A percentile compares a stretch with the other conserved stretches of the same genome.
These are phyloP conservation scores for Mayetiola destructor DNA, from an alignment of 2,888 invertebrate genomes.

Conservation along the genomic window DNA sequence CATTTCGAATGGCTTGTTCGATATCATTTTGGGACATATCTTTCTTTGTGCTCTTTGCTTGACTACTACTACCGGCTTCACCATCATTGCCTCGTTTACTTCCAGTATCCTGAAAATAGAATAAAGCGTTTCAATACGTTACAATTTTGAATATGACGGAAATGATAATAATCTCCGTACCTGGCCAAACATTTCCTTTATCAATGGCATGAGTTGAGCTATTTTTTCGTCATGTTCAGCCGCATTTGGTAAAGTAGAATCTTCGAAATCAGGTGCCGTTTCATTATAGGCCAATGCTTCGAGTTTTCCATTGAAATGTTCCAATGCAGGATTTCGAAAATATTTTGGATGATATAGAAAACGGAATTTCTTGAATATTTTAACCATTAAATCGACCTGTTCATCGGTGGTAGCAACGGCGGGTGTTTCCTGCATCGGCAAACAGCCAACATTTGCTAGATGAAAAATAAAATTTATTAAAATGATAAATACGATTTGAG, in stretches of 20 bases:
- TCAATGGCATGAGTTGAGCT: background rate
- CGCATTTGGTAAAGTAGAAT: conserved; percentile 23
- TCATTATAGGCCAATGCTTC: conserved; percentile 51
- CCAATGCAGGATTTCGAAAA: conserved; percentile 52
- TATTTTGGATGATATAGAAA: conserved; percentile 45
- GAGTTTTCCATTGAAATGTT: conserved; percentile 47
- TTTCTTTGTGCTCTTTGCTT: background rate
- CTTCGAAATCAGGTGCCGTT: conserved; percentile 27
- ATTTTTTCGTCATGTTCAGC: conserved; percentile 27
- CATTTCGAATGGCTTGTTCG: background rate
- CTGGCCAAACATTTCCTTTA: background rate
- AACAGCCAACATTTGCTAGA: background rate
- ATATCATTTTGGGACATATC: background rate
- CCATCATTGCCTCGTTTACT: background rate
- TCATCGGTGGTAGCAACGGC: background rate
- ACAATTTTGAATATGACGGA: too few relatives aligned
- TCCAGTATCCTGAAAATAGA: too few relatives aligned
- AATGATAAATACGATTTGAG: conserved; percentile 31
- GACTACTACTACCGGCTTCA: background rate
- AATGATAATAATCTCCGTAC: too few relatives aligned
- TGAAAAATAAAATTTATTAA: background rate
- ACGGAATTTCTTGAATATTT: conserved; percentile 35
- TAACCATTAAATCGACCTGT: background rate
- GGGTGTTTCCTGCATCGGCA: background rate
- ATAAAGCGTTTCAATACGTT: too few relatives aligned